Evolutionary conservation across 2,113 vertebrate species (phyloP), one percentile per base, ranked within the genome.

Genomic region (Elgaria multicarinata): DNA sequence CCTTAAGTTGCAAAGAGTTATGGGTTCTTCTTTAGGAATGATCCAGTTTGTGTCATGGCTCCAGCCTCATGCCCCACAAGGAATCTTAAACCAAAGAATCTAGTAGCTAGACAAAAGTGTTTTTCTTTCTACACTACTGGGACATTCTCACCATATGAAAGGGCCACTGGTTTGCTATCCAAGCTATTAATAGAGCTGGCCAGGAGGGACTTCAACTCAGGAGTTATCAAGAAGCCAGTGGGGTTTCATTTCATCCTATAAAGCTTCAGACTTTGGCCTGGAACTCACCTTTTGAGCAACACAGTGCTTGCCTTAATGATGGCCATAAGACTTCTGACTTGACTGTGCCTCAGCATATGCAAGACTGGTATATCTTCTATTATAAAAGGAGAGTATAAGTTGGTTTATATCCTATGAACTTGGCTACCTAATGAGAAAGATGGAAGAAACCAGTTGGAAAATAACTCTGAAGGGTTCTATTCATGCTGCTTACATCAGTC

Each of bases 401-500:
- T 39, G 55, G n/a, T 31, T 66, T 83, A 16, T 44, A 67, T 9
- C 9, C 2, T 31, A 62, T 62, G 58, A 7, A 26, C 9, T 64
- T 39, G 80, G 24, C 22, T 39, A 39, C 5, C 58, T 28, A 39
- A 2, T 62, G n/a, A 62, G 16, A n/a, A 62, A 20, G 12, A 26
- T 10, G n/a, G n/a, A n/a, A n/a, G n/a, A n/a, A n/a, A n/a, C n/a
- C n/a, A n/a, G 28, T 22, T 44, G 91, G 91, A 94, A 82, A 80
- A 81, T 77, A 84, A 33, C 76, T 62, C 71, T 92, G 91, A 87
- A 4, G 90, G 76, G 92, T 83, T 87, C 72, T 88, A 94, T 94
- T 86, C 92, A 36, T 91, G 58, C 50, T 94, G 84, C 86, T 88
- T 85, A 62, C 16, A 18, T 20, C 58, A 62, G 58, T 22, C 58